Evolutionary conservation across 1,140 invertebrate genomes (phyloP).

Genomic region (Trichonephila clavipes): DNA sequence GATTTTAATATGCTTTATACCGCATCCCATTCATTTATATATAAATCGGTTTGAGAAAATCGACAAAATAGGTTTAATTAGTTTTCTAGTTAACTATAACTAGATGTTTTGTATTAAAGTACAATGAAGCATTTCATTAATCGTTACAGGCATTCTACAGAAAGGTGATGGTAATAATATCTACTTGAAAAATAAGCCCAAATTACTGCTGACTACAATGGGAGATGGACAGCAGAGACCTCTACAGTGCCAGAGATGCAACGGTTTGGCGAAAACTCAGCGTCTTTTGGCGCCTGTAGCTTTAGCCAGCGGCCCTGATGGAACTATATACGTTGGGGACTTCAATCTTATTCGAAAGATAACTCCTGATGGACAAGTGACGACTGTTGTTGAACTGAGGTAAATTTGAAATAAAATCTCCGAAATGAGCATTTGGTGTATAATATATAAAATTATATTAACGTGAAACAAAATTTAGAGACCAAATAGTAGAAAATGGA

Average conservation of each 20-base stretch:
- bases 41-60: too few species aligned
- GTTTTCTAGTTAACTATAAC: too few species aligned
- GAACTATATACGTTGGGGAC: conserved; percentile 97
- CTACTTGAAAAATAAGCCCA: conserved; percentile 92
- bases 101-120: too few species aligned
- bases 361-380: conserved; percentile 93
- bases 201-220: conserved; percentile 93
- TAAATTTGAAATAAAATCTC: not conserved
- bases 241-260: conserved; percentile 88
- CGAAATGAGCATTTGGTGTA: too few species aligned
- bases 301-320: conserved; percentile 95
- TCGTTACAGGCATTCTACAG: conserved; percentile 87
- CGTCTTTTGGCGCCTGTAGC: conserved; percentile 94
- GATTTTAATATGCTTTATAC: too few species aligned
- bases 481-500: not conserved
- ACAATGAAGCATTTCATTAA: too few species aligned
- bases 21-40: too few species aligned
- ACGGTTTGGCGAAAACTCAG: conserved; percentile 90
- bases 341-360: conserved; percentile 97
- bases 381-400: conserved; percentile 92
- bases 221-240: conserved; percentile 93
- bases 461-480: not conserved
- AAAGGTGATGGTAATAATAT: conserved; percentile 97
- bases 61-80: too few species aligned
- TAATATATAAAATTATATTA: too few species aligned